phyloP scores from a whole-genome alignment of 2,888 invertebrate species.

The Axea sp. region DNA sequence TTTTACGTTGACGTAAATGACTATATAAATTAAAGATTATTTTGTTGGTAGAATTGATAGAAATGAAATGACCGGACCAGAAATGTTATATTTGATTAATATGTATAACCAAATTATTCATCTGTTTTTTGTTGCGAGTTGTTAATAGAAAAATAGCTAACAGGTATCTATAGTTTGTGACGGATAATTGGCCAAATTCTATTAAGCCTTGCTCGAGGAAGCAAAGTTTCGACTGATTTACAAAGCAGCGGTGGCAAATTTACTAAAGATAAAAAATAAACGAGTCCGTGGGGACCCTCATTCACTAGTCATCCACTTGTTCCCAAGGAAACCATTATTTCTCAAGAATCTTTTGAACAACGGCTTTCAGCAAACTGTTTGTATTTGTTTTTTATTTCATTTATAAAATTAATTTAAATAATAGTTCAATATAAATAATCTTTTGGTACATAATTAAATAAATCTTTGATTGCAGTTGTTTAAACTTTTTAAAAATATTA shows the following conservation, averaged over 20 bases:
- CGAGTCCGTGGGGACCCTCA: constrained; percentile 45
- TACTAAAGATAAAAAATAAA: constrained; percentile 61
- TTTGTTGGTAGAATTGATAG: background rate
- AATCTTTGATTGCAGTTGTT: no score
- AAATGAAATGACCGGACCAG: constrained; percentile 8
- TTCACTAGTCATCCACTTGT: constrained; percentile 35
- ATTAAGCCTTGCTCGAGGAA: constrained; percentile 67
- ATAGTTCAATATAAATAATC: no score
- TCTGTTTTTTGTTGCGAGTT: constrained; percentile 36
- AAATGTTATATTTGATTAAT: constrained; percentile 15
- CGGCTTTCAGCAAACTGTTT: constrained; percentile 9
- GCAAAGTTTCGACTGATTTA: constrained; percentile 65
- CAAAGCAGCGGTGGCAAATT: constrained; percentile 68
- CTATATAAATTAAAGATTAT: no score
- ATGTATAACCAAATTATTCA: constrained; percentile 25
- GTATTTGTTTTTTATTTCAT: no score
- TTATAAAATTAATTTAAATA: no score
- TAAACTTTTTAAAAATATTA: no score
- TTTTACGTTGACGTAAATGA: no score
- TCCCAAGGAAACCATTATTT: constrained; percentile 49
- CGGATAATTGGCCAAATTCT: constrained; percentile 73
- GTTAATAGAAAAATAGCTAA: constrained; percentile 63
- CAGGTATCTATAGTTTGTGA: constrained; percentile 53
- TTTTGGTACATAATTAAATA: no score
- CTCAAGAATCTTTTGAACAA: constrained; percentile 46